Conservation (phyloP, 2,113 vertebrate genomes). For the Prunella himalayana region DNA sequence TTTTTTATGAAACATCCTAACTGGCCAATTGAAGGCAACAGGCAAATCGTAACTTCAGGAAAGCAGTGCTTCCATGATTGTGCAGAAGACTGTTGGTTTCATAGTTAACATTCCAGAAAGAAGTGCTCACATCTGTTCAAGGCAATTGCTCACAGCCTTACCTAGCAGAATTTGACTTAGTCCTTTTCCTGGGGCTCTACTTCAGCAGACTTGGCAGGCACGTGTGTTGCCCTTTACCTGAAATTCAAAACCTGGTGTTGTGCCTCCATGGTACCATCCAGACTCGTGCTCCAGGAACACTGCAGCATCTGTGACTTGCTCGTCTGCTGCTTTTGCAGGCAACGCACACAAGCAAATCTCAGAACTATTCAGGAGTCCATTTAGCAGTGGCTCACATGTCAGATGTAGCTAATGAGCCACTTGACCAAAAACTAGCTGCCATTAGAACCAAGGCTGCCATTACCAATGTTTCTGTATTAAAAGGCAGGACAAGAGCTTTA, state of each 20-base stretch:
- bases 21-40: not conserved
- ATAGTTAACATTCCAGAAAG: not conserved
- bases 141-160: not conserved
- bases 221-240: not conserved
- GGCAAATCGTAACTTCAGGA: not conserved
- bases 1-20: not conserved
- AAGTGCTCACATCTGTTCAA: not conserved
- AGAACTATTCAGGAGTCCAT: not conserved
- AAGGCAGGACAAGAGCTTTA: not conserved
- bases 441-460: not conserved
- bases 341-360: not conserved
- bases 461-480: not conserved
- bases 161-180: not conserved
- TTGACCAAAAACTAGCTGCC: not conserved
- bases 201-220: not conserved
- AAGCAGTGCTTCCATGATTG: accelerated
- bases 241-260: not conserved
- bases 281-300: not conserved
- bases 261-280: not conserved
- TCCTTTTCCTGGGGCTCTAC: not conserved
- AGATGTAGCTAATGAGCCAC: not conserved
- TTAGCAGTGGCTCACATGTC: not conserved
- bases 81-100: not conserved
- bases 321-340: not conserved
- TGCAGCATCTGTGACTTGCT: not conserved